Evolutionary conservation across 2,797 vertebrate species (phyloP).

Genomic region (Sebastes itinus): DNA sequence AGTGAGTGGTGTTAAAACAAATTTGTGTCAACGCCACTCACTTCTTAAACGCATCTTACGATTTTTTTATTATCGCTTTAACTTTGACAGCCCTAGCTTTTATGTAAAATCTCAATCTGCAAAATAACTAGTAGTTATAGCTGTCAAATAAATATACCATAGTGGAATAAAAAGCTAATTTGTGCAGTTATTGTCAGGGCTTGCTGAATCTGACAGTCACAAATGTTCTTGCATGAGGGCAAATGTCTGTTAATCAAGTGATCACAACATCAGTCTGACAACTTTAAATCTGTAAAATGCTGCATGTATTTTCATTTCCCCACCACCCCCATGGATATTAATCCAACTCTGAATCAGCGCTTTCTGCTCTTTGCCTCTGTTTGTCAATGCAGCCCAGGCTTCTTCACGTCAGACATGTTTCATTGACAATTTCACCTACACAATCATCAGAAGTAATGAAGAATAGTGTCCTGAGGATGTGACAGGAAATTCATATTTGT

Average conservation of each 20-base stretch:
- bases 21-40: no score
- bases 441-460: constrained; percentile 76
- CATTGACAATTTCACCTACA: constrained; percentile 67
- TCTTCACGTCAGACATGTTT: constrained; percentile 35
- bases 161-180: background rate
- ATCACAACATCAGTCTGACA: background rate
- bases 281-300: background rate
- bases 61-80: no score
- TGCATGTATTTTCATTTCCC: constrained; percentile 20
- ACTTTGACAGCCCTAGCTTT: background rate
- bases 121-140: background rate
- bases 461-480: constrained; percentile 65
- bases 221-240: background rate
- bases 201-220: background rate
- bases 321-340: constrained; percentile 11
- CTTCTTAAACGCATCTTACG: no score
- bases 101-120: background rate
- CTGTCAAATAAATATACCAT: background rate
- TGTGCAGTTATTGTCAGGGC: background rate
- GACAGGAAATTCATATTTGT: constrained; percentile 68
- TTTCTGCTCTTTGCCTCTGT: constrained; percentile 28
- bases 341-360: constrained; percentile 23
- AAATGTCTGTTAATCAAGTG: background rate
- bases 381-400: constrained; percentile 3
- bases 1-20: no score